These are phyloP conservation scores for Tragopan temminckii DNA, from an alignment of 2,797 vertebrate species.

Conservation along the genomic window DNA sequence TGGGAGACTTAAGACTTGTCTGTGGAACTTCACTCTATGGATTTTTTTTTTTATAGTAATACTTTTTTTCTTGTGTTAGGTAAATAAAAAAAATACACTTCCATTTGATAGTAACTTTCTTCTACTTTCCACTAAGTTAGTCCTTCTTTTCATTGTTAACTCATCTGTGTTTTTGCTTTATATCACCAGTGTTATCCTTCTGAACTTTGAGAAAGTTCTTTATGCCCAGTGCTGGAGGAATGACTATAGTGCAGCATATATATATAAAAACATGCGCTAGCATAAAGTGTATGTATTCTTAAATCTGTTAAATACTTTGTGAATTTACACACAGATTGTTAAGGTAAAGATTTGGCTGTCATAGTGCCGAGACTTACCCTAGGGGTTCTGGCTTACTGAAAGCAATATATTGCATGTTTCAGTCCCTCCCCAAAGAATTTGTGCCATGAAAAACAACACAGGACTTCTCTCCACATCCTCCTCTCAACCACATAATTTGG, in stretches of 20 bases:
- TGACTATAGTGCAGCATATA: neutral
- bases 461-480: constrained; percentile 72
- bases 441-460: constrained; percentile 66
- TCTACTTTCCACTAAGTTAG: neutral
- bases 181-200: neutral
- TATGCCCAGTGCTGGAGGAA: neutral
- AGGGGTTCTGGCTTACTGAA: neutral
- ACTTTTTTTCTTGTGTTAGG: neutral
- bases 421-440: constrained; percentile 68
- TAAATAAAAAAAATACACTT: constrained; percentile 21
- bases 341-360: constrained; percentile 36
- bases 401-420: constrained; percentile 54
- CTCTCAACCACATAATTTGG: constrained; percentile 79
- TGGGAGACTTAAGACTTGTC: neutral
- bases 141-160: neutral
- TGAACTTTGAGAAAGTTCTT: neutral
- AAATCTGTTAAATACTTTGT: constrained; percentile 40
- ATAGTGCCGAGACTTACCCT: neutral
- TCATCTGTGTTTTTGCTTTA: neutral
- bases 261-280: neutral
- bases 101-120: neutral
- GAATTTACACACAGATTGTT: constrained; percentile 15
- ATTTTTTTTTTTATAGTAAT: neutral
- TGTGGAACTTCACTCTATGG: neutral
- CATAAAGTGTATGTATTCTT: constrained; percentile 25